These are phyloP conservation scores for Tiaroga cobitis DNA, from an alignment of 2,797 vertebrate genomes.

Conservation along the genomic window DNA sequence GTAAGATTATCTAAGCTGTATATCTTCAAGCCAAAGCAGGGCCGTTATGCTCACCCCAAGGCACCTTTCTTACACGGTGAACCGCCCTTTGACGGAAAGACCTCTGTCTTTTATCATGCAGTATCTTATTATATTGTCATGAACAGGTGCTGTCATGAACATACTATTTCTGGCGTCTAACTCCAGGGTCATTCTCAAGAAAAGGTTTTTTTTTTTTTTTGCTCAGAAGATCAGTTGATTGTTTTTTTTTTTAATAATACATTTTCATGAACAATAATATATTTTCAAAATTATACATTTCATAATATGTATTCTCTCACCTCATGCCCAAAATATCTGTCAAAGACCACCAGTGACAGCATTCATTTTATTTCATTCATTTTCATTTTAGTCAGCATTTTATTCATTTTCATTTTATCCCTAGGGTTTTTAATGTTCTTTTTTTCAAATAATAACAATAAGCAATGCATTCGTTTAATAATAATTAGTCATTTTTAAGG, in stretches of 20 bases:
- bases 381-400: too few relatives aligned
- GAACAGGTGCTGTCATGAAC: not conserved
- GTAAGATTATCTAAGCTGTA: slow-evolving; percentile 23
- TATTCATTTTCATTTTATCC: too few relatives aligned
- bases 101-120: not conserved
- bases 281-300: too few relatives aligned
- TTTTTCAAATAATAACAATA: too few relatives aligned
- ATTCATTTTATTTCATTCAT: too few relatives aligned
- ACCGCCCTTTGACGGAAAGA: not conserved
- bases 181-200: not conserved
- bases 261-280: too few relatives aligned
- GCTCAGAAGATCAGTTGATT: not conserved
- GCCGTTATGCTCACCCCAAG: slow-evolving; percentile 24
- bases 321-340: too few relatives aligned
- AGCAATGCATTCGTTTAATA: too few relatives aligned
- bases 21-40: not conserved
- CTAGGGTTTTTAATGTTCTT: too few relatives aligned
- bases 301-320: too few relatives aligned
- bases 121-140: slow-evolving; percentile 21
- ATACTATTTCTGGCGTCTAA: not conserved
- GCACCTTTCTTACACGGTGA: slow-evolving; percentile 4
- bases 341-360: too few relatives aligned
- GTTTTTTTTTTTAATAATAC: not conserved
- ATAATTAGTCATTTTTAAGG: too few relatives aligned
- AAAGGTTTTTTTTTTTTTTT: not conserved